phyloP scores from a whole-genome alignment of 1,140 invertebrate species.

The Tyrophagus putrescentiae region DNA sequence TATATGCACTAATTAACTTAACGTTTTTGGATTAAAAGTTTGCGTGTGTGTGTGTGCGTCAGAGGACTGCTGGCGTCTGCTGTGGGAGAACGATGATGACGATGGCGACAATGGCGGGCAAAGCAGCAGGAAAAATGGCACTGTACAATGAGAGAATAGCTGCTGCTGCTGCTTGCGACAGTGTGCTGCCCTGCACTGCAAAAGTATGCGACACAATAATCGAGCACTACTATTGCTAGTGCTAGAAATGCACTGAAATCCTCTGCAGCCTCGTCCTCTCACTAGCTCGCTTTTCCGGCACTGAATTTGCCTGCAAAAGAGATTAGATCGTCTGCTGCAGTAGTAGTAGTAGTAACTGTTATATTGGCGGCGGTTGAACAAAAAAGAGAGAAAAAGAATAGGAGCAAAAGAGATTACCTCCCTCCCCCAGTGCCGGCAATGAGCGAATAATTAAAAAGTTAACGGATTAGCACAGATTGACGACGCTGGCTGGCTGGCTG shows the following conservation, averaged over 20 bases:
- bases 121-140: too few relatives aligned
- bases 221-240: too few relatives aligned
- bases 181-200: too few relatives aligned
- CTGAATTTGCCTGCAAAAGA: too few relatives aligned
- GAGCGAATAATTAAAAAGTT: background rate
- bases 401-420: constrained; percentile 2
- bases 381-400: background rate
- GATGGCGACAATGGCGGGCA: too few relatives aligned
- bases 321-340: too few relatives aligned
- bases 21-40: constrained; percentile 16
- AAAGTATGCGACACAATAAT: too few relatives aligned
- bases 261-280: background rate
- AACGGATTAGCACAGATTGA: constrained; percentile 2
- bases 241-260: background rate
- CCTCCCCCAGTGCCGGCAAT: background rate
- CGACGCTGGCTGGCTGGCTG: background rate
- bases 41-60: too few relatives aligned
- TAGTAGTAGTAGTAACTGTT: too few relatives aligned
- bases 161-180: background rate
- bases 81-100: too few relatives aligned
- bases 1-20: constrained; percentile 14
- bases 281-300: background rate
- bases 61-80: too few relatives aligned
- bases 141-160: too few relatives aligned
- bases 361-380: background rate